Percentiles rank a stretch among this genome's conserved stretches.
Evolutionary conservation across 2,113 vertebrate species (phyloP).

Genomic region (Hymenochirus boettgeri): DNA sequence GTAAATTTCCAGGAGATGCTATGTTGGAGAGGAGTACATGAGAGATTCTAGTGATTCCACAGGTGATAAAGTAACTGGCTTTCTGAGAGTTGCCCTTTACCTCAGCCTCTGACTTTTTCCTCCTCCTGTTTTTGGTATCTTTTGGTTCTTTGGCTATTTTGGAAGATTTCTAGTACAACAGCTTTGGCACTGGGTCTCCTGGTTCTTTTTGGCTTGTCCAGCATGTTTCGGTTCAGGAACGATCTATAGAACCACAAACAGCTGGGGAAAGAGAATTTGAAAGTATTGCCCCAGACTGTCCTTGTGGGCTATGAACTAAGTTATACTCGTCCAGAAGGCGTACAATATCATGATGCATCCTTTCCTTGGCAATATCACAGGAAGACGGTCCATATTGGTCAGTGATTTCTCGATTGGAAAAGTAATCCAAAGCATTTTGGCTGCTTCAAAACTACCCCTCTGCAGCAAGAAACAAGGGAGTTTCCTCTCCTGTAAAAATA

Average conservation of each 20-base stretch:
- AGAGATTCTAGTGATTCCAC: slow-evolving; percentile 87
- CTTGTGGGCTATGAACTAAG: slow-evolving; percentile 78
- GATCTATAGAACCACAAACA: slow-evolving; percentile 79
- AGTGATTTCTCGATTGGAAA: slow-evolving; percentile 88
- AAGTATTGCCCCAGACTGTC: slow-evolving; percentile 65
- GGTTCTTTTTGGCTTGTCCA: slow-evolving; percentile 79
- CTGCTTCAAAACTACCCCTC: slow-evolving; percentile 85
- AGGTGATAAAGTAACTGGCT: slow-evolving; percentile 86
- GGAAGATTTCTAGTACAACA: slow-evolving; percentile 54
- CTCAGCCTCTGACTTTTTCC: slow-evolving; percentile 67
- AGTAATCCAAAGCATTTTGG: slow-evolving; percentile 85
- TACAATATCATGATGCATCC: slow-evolving; percentile 89
- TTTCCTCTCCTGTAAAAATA: slow-evolving; percentile 80
- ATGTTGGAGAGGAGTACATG: slow-evolving; percentile 78
- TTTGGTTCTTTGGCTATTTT: slow-evolving; percentile 79
- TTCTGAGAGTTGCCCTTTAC: slow-evolving; percentile 78
- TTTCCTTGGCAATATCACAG: slow-evolving; percentile 83
- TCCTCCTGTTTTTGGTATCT: slow-evolving; percentile 70
- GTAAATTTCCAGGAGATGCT: slow-evolving; percentile 58
- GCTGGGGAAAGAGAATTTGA: slow-evolving; percentile 77
- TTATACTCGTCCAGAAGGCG: slow-evolving; percentile 86
- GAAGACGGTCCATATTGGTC: slow-evolving; percentile 89
- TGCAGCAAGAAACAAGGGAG: slow-evolving; percentile 86
- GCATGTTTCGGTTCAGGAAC: slow-evolving; percentile 74
- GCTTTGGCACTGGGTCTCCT: slow-evolving; percentile 74